Evolutionary conservation across 2,888 invertebrate genomes (phyloP).

Genomic region (Acleris holmiana): DNA sequence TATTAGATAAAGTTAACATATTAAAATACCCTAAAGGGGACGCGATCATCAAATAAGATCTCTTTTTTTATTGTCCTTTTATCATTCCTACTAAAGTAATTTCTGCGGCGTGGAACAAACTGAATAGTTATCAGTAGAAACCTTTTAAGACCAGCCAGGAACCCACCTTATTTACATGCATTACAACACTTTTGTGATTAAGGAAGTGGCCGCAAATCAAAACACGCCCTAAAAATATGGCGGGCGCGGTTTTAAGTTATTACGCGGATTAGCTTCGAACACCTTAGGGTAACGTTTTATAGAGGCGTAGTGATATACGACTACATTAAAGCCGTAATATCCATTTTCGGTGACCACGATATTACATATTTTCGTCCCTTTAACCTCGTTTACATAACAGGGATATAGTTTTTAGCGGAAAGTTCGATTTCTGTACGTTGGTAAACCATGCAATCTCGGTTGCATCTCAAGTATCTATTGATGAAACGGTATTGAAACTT

Average conservation of each 20-base stretch:
- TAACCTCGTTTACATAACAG: conserved; percentile 11
- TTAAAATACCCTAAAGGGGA: no score
- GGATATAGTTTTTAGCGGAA: neutral
- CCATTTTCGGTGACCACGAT: conserved; percentile 18
- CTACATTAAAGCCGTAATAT: conserved; percentile 17
- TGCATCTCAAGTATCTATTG: neutral
- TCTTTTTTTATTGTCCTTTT: neutral
- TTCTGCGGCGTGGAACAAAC: neutral
- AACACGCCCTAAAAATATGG: conserved; percentile 59
- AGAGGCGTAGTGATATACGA: conserved; percentile 25
- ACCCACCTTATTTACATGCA: conserved; percentile 41
- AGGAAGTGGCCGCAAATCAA: conserved; percentile 65
- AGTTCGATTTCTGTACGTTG: neutral
- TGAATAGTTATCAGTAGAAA: conserved; percentile 14
- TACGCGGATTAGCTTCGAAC: conserved; percentile 36
- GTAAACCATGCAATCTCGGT: neutral
- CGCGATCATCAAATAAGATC: no score
- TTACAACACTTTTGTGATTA: conserved; percentile 63
- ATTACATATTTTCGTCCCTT: conserved; percentile 4
- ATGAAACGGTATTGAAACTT: neutral
- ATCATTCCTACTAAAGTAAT: neutral
- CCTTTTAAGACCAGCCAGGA: conserved; percentile 26
- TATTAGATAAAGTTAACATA: no score
- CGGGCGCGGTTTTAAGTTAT: conserved; percentile 52
- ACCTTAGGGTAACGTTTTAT: conserved; percentile 35